Percentiles rank a stretch among this genome's conserved stretches.
phyloP scores from a whole-genome alignment of 2,888 invertebrate genomes.

The Microchrysa polita region DNA sequence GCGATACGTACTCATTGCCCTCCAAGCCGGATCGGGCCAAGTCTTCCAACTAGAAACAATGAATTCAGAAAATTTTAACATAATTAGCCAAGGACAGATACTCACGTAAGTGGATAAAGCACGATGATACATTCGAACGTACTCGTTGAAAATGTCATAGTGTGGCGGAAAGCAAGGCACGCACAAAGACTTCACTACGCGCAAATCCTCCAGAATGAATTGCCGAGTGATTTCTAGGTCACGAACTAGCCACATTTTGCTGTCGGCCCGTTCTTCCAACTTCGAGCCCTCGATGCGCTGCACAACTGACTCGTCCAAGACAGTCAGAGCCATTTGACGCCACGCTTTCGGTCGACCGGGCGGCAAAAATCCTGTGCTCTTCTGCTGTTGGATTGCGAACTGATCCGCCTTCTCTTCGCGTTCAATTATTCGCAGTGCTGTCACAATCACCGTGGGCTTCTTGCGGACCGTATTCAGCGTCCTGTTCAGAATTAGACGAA shows the following conservation, averaged over 20 bases:
- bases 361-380: conserved; percentile 84
- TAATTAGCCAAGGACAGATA: conserved; percentile 51
- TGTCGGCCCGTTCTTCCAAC: conserved; percentile 87
- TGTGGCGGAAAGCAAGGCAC: conserved; percentile 95
- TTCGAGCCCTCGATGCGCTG: conserved; percentile 94
- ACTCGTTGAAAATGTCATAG: conserved; percentile 91
- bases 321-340: conserved; percentile 86
- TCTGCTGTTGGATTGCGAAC: conserved; percentile 75
- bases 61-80: conserved; percentile 26
- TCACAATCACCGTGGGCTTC: conserved; percentile 94
- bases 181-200: conserved; percentile 89
- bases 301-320: conserved; percentile 80
- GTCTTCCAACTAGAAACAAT: conserved; percentile 81
- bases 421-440: conserved; percentile 94
- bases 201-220: conserved; percentile 87
- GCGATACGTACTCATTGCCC: conserved; percentile 95
- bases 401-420: conserved; percentile 95
- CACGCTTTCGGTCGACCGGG: conserved; percentile 94
- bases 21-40: conserved; percentile 88
- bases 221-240: conserved; percentile 90
- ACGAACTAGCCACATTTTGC: conserved; percentile 95
- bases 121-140: conserved; percentile 93
- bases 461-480: conserved; percentile 94
- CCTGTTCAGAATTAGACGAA: conserved; percentile 87
- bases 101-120: conserved; percentile 82